Base-by-base conservation (phyloP, 2,113 vertebrate genomes). In the Tychaedon coryphoeus region DNA sequence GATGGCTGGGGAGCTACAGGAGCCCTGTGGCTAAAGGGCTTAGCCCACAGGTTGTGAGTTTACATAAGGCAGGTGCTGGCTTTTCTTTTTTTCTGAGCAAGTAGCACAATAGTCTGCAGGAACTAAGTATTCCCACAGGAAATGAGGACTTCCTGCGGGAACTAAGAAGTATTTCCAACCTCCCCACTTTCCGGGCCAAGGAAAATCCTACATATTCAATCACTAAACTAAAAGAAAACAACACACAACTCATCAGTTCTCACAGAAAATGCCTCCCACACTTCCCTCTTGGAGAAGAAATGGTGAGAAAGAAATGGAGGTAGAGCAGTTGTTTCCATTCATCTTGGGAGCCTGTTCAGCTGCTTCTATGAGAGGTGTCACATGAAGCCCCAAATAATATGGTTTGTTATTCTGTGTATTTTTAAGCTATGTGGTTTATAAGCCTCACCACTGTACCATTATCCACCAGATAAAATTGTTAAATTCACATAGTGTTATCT, bases 91-190 rank as follows among this genome's bases (percentile, higher is more conserved):
- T 94, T 50, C 48, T 58, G 75, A 90, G 45, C 72, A 92, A 89
- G 28, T 24, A 90, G 75, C 82, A 96, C 90, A 96, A 96, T 94
- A 88, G 88, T 71, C 56, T 90, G 51, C 88, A 95, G 90, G 90
- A 96, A 92, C 85, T 77, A 94, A 88, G 78, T 74, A 93, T 90
- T 95, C 85, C 50, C 90, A 95, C 60, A 96, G 96, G 96, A 97
- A 97, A 90, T 33, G n/a, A 92, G 69, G 69, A 66, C 69, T 96
- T 96, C 95, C 92, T 96, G 65, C 69, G 22, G 92, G 94, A 96
- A 93, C 83, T 77, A 90, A 95, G 87, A 96, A 93, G 82, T 90
- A 90, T 96, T 95, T 96, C 82, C 72, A 95, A 90, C 40, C 82
- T 92, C 72, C 50, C 33, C 53, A 77, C 69, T 86, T 96, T 96